These are phyloP conservation scores for Tipula lateralis DNA, from an alignment of 2,888 invertebrate genomes.

Conservation along the genomic window DNA sequence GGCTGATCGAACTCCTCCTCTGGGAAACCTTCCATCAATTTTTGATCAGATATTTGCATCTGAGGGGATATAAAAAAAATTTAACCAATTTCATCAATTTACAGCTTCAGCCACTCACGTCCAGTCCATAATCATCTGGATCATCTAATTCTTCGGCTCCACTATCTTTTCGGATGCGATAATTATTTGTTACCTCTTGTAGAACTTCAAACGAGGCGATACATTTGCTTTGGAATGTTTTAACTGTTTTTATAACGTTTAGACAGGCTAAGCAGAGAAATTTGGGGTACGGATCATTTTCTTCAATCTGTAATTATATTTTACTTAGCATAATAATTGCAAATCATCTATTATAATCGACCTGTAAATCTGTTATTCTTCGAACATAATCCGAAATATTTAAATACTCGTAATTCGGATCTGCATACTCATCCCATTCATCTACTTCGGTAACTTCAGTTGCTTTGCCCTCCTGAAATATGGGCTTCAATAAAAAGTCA, in stretches of 20 bases:
- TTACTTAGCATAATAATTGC: too few relatives aligned
- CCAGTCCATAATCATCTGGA: neutral
- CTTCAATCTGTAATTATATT: neutral
- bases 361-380: neutral
- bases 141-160: neutral
- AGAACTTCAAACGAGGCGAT: neutral
- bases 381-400: neutral
- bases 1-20: neutral
- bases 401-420: neutral
- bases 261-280: neutral
- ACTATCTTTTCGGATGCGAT: neutral
- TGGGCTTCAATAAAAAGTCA: neutral
- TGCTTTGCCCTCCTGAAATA: neutral
- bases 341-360: neutral
- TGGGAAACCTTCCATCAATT: neutral
- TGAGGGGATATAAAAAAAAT: too few relatives aligned
- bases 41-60: neutral
- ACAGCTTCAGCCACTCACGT: neutral
- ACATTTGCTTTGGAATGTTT: neutral
- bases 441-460: neutral
- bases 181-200: neutral
- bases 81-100: too few relatives aligned
- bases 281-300: neutral
- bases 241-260: neutral
- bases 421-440: neutral